A percentile compares a stretch with the other conserved stretches of the same genome.
Conservation (phyloP, 2,113 vertebrate genomes). For the Eurypyga helias region DNA sequence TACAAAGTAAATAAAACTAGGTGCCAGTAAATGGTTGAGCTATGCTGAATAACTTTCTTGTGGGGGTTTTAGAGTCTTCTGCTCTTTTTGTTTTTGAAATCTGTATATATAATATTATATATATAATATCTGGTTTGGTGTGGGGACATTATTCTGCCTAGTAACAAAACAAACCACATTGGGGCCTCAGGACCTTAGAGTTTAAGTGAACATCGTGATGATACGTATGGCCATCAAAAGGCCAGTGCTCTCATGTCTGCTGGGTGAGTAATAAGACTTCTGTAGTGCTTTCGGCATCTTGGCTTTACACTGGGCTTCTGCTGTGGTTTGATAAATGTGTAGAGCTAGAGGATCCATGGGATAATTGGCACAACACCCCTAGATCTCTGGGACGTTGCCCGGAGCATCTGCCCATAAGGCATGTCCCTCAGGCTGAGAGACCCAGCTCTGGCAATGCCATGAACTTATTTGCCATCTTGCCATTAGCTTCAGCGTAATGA, state of each 20-base stretch:
- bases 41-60: neutral
- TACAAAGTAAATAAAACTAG: neutral
- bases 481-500: neutral
- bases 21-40: neutral
- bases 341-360: neutral
- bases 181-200: neutral
- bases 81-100: neutral
- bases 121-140: too few species aligned
- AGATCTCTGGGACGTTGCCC: neutral
- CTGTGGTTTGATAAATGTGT: slow-evolving; percentile 39
- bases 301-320: neutral
- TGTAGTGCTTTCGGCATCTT: neutral
- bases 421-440: neutral
- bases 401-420: slow-evolving; percentile 25
- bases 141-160: neutral
- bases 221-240: neutral
- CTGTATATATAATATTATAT: too few species aligned
- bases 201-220: neutral
- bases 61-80: neutral
- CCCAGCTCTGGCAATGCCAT: neutral
- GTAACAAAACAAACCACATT: neutral
- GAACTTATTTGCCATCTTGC: neutral
- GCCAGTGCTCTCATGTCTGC: accelerated
- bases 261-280: slow-evolving; percentile 27
- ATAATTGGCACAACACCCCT: neutral